Evolutionary conservation across 2,113 vertebrate species (phyloP).

Genomic region (Felis catus): DNA sequence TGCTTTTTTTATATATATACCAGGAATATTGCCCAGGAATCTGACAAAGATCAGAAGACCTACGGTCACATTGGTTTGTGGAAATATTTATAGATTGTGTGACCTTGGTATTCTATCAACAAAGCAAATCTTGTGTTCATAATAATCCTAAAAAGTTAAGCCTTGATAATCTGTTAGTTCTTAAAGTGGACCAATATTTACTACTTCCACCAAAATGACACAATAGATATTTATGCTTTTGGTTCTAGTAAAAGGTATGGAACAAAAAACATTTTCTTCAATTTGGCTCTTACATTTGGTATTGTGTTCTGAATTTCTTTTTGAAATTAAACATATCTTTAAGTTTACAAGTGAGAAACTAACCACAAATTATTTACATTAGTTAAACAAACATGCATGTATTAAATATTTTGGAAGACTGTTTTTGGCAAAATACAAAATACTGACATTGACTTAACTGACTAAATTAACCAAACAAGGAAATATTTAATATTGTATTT

Average conservation of each 20-base stretch:
- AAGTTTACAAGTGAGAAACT: not conserved
- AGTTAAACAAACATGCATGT: not conserved
- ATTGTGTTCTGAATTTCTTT: not conserved
- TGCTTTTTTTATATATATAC: not conserved
- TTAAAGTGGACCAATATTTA: not conserved
- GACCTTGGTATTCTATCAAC: not conserved
- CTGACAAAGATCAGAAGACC: not conserved
- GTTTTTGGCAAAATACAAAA: not conserved
- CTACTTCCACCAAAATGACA: not conserved
- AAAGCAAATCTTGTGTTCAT: not conserved
- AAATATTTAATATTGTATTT: not conserved
- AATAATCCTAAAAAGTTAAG: not conserved
- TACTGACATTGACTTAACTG: not conserved
- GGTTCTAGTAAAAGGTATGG: not conserved
- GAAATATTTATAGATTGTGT: not conserved
- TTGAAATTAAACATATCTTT: not conserved
- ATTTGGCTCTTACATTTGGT: not conserved
- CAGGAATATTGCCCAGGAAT: not conserved
- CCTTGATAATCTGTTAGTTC: not conserved
- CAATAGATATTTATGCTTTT: not conserved
- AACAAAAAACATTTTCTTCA: not conserved
- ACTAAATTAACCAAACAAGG: not conserved
- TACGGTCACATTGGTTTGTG: not conserved
- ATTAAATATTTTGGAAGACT: not conserved
- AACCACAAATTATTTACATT: not conserved